Percentiles rank a stretch among this genome's conserved stretches.
Conservation (phyloP, 2,113 vertebrate genomes). For the Neogobius melanostomus region DNA sequence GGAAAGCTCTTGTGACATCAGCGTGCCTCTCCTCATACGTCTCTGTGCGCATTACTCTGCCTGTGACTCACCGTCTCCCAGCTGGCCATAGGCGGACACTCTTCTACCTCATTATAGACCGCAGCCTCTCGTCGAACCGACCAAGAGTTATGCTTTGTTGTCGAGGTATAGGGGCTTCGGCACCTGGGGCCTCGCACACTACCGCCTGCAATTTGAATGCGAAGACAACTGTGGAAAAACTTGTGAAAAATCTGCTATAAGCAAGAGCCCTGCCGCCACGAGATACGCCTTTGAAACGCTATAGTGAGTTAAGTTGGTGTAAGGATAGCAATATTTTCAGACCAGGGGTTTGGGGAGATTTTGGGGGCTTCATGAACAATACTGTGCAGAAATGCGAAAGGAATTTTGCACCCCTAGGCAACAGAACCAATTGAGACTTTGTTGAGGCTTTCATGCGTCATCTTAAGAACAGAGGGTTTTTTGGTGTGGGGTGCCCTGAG, state of each 20-base stretch:
- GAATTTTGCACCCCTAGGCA: neutral
- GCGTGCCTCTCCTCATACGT: conserved; percentile 66
- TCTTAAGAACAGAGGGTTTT: neutral
- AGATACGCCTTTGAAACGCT: conserved; percentile 32
- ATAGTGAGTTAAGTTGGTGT: conserved; percentile 1
- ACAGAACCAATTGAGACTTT: neutral
- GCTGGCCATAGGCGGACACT: conserved; percentile 64
- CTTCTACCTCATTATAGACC: conserved; percentile 70
- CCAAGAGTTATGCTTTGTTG: conserved; percentile 54
- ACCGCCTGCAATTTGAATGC: conserved; percentile 48
- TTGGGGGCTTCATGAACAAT: conserved; percentile 16
- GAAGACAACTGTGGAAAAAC: conserved; percentile 44
- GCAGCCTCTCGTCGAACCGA: conserved; percentile 50
- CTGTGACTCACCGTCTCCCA: conserved; percentile 74
- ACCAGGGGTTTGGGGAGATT: conserved; percentile 39
- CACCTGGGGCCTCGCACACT: conserved; percentile 58
- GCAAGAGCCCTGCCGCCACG: conserved; percentile 22
- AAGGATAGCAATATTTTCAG: conserved; percentile 38
- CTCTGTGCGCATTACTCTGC: conserved; percentile 63
- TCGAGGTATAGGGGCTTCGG: conserved; percentile 55
- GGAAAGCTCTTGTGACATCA: conserved; percentile 68
- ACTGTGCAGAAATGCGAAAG: conserved; percentile 8
- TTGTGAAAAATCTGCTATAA: conserved; percentile 40
- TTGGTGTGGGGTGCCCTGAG: conserved; percentile 1
- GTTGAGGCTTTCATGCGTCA: neutral